phyloP scores from a whole-genome alignment of 2,113 vertebrate genomes.

The Panurus biarmicus region DNA sequence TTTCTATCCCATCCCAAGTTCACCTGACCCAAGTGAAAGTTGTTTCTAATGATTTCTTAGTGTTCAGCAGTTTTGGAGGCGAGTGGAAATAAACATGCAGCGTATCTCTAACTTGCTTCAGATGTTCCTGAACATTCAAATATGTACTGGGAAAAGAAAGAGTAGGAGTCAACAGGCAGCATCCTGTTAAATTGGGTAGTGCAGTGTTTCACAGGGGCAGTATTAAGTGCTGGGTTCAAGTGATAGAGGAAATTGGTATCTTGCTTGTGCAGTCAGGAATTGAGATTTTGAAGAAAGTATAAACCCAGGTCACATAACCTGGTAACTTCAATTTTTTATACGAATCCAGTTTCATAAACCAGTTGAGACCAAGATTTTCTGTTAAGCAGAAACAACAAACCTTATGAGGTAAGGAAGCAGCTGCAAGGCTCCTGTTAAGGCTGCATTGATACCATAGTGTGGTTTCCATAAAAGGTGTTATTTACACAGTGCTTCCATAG shows the following conservation, averaged over 20 bases:
- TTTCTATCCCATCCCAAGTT: not conserved
- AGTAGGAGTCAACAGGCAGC: not conserved
- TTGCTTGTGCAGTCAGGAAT: not conserved
- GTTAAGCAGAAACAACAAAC: not conserved
- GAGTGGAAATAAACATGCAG: not conserved
- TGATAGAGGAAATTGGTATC: not conserved
- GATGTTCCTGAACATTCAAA: not conserved
- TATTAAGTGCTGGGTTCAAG: not conserved
- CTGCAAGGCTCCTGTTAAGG: not conserved
- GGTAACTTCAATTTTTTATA: not conserved
- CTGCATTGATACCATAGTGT: fast-evolving
- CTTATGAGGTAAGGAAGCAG: not conserved
- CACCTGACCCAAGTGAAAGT: not conserved
- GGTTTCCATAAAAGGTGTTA: not conserved
- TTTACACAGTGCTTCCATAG: not conserved
- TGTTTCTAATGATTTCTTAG: not conserved
- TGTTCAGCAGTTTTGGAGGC: not conserved
- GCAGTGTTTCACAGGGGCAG: not conserved
- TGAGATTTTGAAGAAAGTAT: not conserved
- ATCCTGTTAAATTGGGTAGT: not conserved
- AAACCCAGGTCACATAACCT: not conserved
- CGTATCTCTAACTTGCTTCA: not conserved
- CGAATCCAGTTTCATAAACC: not conserved
- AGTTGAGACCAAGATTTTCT: not conserved
- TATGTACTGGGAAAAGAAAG: not conserved